Percentiles rank a stretch among this genome's conserved stretches.
phyloP scores from a whole-genome alignment of 2,888 invertebrate species.

The Luperina testacea region DNA sequence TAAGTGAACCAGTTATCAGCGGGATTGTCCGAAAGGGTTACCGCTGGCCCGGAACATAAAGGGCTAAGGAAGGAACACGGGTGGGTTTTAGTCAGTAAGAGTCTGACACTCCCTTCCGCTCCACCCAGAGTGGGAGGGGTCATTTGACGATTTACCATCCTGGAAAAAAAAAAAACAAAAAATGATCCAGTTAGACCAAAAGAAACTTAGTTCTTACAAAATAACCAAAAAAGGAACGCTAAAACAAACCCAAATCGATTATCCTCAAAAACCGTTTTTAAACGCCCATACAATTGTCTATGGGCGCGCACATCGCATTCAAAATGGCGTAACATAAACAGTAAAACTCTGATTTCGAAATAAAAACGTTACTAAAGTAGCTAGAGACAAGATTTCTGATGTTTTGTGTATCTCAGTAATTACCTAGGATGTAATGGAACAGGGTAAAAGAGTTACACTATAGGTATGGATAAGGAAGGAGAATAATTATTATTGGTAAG shows the following conservation, averaged over 20 bases:
- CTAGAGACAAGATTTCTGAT: conserved; percentile 36
- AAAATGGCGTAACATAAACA: conserved; percentile 35
- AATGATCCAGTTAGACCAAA: background rate
- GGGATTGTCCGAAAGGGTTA: too few species aligned
- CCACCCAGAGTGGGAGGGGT: too few species aligned
- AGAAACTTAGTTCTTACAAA: background rate
- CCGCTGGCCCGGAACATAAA: too few species aligned
- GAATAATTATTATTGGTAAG: conserved; percentile 4
- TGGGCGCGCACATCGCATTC: conserved; percentile 14
- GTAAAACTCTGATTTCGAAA: conserved; percentile 37
- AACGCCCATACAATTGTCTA: conserved; percentile 20
- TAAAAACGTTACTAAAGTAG: conserved; percentile 42
- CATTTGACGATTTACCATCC: too few species aligned
- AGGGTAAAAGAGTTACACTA: conserved; percentile 16
- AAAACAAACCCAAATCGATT: background rate
- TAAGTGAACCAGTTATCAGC: background rate
- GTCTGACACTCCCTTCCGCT: too few species aligned
- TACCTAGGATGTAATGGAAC: conserved; percentile 18
- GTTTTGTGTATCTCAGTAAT: conserved; percentile 41
- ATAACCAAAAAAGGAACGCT: background rate
- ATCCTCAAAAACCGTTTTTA: conserved; percentile 10
- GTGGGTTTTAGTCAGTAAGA: too few species aligned
- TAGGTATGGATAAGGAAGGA: background rate
- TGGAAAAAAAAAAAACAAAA: too few species aligned
- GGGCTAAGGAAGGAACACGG: too few species aligned